Evolutionary conservation across 2,797 vertebrate genomes (phyloP).

Genomic region (Euphonia xanthogaster): DNA sequence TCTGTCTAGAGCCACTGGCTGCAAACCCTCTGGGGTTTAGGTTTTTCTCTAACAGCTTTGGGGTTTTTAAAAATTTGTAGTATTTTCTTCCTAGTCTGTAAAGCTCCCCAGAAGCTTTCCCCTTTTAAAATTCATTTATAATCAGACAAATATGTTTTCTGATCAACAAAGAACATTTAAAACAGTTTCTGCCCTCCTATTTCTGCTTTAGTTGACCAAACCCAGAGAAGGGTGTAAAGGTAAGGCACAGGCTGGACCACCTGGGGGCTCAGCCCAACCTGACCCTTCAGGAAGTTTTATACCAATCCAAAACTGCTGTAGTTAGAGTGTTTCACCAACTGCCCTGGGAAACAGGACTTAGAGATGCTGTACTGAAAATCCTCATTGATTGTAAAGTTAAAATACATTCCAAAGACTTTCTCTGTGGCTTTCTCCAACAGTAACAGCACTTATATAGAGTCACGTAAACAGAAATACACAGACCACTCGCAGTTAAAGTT

Average conservation of each 20-base stretch:
- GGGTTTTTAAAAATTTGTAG: neutral
- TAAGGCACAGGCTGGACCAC: neutral
- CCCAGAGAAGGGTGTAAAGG: neutral
- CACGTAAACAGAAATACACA: neutral
- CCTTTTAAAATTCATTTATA: neutral
- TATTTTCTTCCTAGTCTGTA: neutral
- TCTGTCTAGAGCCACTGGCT: neutral
- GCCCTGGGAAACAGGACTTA: neutral
- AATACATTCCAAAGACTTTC: neutral
- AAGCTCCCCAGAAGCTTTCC: neutral
- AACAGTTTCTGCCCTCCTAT: neutral
- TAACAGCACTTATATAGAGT: rapidly evolving
- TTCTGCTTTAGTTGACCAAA: neutral
- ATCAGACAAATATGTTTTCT: neutral
- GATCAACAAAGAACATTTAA: neutral
- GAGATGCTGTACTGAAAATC: neutral
- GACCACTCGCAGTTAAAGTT: neutral
- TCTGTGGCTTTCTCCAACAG: neutral
- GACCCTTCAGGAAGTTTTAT: neutral
- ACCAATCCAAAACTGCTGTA: neutral
- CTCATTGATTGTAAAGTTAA: neutral
- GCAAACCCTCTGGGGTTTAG: neutral
- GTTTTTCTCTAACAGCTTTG: neutral
- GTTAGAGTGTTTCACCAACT: neutral
- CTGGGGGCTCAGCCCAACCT: neutral